Base-by-base conservation (phyloP, 2,113 vertebrate species). In the Brachionichthys hirsutus region DNA sequence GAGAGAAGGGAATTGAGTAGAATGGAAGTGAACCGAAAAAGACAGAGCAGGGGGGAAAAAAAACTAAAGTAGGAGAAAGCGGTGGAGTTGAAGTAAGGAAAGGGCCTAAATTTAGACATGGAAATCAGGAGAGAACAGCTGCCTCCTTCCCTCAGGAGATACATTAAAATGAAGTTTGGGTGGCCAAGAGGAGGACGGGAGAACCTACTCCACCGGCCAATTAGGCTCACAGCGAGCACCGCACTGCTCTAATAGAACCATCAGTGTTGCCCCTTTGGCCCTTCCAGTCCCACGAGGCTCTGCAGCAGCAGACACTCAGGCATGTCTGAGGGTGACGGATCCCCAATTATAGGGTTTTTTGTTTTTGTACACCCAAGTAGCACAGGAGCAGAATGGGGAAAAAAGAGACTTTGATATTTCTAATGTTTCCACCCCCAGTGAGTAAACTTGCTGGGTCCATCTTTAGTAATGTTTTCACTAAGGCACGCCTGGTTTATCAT, bases 61-160 rank as follows among this genome's bases (percentile, higher is more conserved):
- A 76, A 56, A 45, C 36, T 66, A 73, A 86, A 79, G 76, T 85
- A 79, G 87, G 81, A 72, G 70, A 83, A 75, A 67, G 75, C 61
- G 58, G 55, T 68, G 59, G 67, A 68, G 70, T 69, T 78, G 70
- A 73, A 81, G 80, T 63, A 70, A 82, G 66, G 57, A 35, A 67
- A 77, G 69, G 67, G 76, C 69, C 84, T 90, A 87, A 86, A 87
- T 86, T 83, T 88, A 89, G 86, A 83, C 83, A 88, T 84, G 80
- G 84, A 89, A 88, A 87, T 85, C 83, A 88, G 85, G 67, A 75
- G 81, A 86, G 85, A 88, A 82, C 85, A 83, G 85, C 85, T 88
- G 83, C 76, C 84, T 79, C 60, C 73, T 78, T 84, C 76, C 85
- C 87, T 75, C 80, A 76, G 77, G 88, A 89, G 85, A 85, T 72